Evolutionary conservation across 2,888 invertebrate genomes (phyloP), one percentile per base, ranked within the genome.

Genomic region (Rhorus exstirpatorius): DNA sequence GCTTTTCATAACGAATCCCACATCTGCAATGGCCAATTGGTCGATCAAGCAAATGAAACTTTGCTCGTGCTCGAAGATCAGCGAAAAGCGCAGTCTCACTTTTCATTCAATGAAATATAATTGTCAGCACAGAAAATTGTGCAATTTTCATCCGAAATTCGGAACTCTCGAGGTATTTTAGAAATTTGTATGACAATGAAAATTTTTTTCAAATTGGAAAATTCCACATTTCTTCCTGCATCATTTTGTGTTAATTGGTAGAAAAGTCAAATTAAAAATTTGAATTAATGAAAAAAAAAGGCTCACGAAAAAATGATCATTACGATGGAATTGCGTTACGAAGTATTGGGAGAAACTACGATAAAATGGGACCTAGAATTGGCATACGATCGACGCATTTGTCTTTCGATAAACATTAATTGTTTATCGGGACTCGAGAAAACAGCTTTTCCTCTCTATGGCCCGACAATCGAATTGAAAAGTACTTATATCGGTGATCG

Each of bases 281-380:
- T n/a, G n/a, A n/a, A n/a, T n/a, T n/a, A 46, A 14, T 7, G 12
- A n/a, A 31, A 10, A 1, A 21, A 14, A 38, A 65, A 79, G 77
- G 68, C 71, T 38, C 55, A 55, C 3, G 83, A 87, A 74, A 78
- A 80, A 38, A 67, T n/a, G 44, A 70, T 85, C 6, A 60, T 94
- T 49, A 88, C 86, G 51, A 89, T 94, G 35, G 85, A 88, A 70
- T 83, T 93, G 10, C 90, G 85, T 67, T 93, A 92, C 81, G 74
- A 85, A 12, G 44, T 92, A 26, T 80, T 88, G 10, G 92, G 91
- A 12, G 83, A 86, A 41, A 90, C 88, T 2, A 81, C 87, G 26
- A 82, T 93, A 83, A 88, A 90, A n/a, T 94, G 93, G 88, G 84
- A 88, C 4, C 76, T 94, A 12, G 79, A 88, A 51, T 87, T 94